A percentile compares a stretch with the other conserved stretches of the same genome.
phyloP scores from a whole-genome alignment of 2,888 invertebrate genomes.

The Camponotus fellah region DNA sequence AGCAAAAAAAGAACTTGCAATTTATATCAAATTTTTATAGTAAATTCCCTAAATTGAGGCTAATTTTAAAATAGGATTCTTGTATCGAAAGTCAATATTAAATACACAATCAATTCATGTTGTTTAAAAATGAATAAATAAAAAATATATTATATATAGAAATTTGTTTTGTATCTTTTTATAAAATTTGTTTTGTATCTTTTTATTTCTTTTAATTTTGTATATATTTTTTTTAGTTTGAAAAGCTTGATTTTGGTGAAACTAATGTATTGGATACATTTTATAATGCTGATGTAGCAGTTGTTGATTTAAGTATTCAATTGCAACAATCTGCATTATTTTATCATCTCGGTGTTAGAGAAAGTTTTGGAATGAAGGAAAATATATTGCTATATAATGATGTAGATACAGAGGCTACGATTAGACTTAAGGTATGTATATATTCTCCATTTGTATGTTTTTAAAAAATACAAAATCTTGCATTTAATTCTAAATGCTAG shows the following conservation, averaged over 20 bases:
- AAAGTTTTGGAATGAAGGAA: constrained; percentile 99
- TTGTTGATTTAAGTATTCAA: constrained; percentile 97
- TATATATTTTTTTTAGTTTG: constrained; percentile 90
- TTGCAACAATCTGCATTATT: constrained; percentile 97
- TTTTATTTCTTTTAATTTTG: not conserved
- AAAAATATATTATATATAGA: not conserved
- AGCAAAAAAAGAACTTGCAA: not conserved
- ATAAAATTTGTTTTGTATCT: not conserved
- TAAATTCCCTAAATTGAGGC: not conserved
- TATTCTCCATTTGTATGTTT: not conserved
- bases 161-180: not conserved
- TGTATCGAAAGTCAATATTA: not conserved
- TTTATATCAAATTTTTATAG: not conserved
- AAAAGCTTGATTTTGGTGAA: constrained; percentile 99
- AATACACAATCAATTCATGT: not conserved
- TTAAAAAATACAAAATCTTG: not conserved
- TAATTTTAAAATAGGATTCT: constrained; percentile 18
- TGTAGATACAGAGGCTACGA: constrained; percentile 94
- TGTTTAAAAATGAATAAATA: not conserved
- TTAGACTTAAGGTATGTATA: constrained; percentile 92
- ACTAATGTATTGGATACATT: constrained; percentile 97
- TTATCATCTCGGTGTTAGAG: constrained; percentile 98
- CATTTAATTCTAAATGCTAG: not conserved
- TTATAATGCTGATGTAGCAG: constrained; percentile 99
- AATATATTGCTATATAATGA: constrained; percentile 96